Percentiles rank a stretch among this genome's conserved stretches.
phyloP scores from a whole-genome alignment of 2,797 vertebrate genomes.

The Sebastes itinus region DNA sequence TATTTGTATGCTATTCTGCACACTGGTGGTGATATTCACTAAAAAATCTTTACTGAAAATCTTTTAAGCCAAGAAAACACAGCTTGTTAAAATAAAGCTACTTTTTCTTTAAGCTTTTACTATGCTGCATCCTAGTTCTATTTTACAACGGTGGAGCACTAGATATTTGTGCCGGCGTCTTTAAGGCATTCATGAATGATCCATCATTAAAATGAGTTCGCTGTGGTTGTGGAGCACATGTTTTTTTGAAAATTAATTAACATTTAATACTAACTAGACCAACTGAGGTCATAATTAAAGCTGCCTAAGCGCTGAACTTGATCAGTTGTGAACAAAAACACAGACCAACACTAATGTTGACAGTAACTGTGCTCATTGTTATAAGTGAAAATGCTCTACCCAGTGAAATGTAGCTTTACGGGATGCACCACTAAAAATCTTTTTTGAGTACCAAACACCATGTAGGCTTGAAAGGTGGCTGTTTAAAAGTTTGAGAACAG shows the following conservation, averaged over 20 bases:
- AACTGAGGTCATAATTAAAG: background rate
- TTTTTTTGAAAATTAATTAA: background rate
- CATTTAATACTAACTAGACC: background rate
- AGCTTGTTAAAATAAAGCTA: background rate
- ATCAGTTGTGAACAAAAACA: background rate
- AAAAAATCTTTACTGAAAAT: slow-evolving; percentile 29
- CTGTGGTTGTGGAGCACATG: no score
- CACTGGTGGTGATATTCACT: slow-evolving; percentile 15
- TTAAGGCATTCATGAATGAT: background rate
- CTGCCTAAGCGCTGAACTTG: background rate
- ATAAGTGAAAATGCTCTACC: background rate
- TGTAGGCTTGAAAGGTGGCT: background rate
- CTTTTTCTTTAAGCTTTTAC: slow-evolving; percentile 15
- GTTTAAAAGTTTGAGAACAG: background rate
- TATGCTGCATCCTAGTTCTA: background rate
- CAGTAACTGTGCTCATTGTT: background rate
- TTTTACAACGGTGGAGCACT: slow-evolving; percentile 23
- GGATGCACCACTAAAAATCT: background rate
- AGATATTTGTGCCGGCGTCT: background rate
- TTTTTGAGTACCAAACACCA: background rate
- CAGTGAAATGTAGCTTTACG: slow-evolving; percentile 34
- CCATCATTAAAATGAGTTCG: background rate
- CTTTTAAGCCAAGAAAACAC: background rate
- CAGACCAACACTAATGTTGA: background rate
- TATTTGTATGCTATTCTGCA: slow-evolving; percentile 1